phyloP scores from a whole-genome alignment of 2,113 vertebrate genomes.

The Hyperopisus bebe region DNA sequence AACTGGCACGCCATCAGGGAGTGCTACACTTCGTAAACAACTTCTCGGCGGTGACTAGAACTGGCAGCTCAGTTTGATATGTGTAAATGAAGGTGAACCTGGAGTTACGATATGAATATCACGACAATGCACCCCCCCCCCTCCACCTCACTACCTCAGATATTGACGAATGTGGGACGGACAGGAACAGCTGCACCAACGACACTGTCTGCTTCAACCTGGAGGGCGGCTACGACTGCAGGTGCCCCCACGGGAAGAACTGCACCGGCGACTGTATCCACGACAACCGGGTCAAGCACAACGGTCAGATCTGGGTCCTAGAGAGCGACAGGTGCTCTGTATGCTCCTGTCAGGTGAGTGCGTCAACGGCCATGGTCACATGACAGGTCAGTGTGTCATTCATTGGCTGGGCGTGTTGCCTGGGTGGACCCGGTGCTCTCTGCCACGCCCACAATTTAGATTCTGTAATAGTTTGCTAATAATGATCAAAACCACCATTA shows the following conservation, averaged over 20 bases:
- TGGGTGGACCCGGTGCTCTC: background rate
- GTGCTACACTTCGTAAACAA: background rate
- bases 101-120: conserved; percentile 50
- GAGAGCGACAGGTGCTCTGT: conserved; percentile 93
- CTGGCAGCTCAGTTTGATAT: conserved; percentile 7
- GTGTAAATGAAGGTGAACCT: background rate
- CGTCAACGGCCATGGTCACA: background rate
- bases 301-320: conserved; percentile 94
- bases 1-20: background rate
- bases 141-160: conserved; percentile 54
- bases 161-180: conserved; percentile 91
- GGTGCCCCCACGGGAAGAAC: conserved; percentile 95
- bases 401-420: background rate
- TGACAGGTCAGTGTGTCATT: background rate
- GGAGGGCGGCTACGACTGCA: conserved; percentile 94
- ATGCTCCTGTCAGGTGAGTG: conserved; percentile 86
- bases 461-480: background rate
- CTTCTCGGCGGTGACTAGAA: background rate
- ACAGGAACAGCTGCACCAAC: conserved; percentile 91
- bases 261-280: conserved; percentile 94
- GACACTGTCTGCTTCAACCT: conserved; percentile 97
- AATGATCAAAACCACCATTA: background rate
- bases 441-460: background rate
- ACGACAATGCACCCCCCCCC: conserved; percentile 52
- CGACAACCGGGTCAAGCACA: conserved; percentile 88